These are phyloP conservation scores for Ellobium chinense DNA, from an alignment of 2,888 invertebrate species.

Conservation along the genomic window DNA sequence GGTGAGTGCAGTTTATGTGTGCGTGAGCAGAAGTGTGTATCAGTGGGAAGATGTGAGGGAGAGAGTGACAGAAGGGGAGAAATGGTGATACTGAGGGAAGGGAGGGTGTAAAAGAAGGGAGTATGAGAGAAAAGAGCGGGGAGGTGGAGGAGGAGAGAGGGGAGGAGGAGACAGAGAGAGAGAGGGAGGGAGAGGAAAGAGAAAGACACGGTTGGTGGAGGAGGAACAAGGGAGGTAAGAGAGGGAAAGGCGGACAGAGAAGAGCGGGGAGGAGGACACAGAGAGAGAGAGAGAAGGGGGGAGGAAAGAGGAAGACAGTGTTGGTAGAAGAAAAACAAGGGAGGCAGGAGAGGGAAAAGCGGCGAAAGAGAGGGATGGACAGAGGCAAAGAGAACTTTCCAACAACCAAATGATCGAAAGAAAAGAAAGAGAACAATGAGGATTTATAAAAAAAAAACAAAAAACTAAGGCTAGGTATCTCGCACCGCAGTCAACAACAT, in stretches of 20 bases:
- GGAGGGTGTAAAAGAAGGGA: too few relatives aligned
- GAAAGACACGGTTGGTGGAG: neutral
- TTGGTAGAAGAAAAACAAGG: neutral
- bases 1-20: too few relatives aligned
- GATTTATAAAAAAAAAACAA: too few relatives aligned
- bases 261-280: neutral
- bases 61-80: too few relatives aligned
- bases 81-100: too few relatives aligned
- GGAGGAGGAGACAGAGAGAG: conserved; percentile 4
- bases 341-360: neutral
- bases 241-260: neutral
- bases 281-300: conserved; percentile 19
- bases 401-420: too few relatives aligned
- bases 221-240: neutral
- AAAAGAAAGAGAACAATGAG: too few relatives aligned
- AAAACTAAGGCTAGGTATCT: too few relatives aligned
- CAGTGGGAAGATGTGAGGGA: too few relatives aligned
- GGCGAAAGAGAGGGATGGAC: conserved; percentile 5
- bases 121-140: neutral
- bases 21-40: too few relatives aligned
- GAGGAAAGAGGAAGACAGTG: neutral
- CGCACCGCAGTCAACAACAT: too few relatives aligned
- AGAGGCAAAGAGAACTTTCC: neutral
- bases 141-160: neutral
- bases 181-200: neutral